Evolutionary conservation across 2,888 invertebrate genomes (phyloP).

Genomic region (Tenthredo amoena): DNA sequence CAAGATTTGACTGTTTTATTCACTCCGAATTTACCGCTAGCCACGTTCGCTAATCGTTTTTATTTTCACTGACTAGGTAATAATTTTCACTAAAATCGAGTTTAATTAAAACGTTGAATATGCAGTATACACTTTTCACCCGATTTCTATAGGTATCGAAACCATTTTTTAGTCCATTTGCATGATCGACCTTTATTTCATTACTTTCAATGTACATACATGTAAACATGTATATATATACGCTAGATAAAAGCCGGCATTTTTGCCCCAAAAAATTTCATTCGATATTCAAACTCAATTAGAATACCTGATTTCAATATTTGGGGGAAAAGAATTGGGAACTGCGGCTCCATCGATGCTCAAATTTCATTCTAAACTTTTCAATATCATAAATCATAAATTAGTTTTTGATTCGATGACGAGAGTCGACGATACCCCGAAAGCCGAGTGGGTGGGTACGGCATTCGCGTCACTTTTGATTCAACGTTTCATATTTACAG

Average conservation of each 20-base stretch:
- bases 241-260: neutral
- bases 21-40: neutral
- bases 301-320: neutral
- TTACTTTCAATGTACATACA: neutral
- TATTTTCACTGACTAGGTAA: neutral
- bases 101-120: neutral
- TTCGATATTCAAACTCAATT: neutral
- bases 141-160: neutral
- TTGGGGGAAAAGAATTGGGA: neutral
- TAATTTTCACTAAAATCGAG: neutral
- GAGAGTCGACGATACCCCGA: neutral
- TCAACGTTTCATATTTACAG: neutral
- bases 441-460: neutral
- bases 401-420: neutral
- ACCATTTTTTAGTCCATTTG: neutral
- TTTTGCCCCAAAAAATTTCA: neutral
- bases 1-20: neutral
- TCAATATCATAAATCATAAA: conserved; percentile 2
- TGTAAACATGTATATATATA: neutral
- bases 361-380: neutral
- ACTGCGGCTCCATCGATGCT: neutral
- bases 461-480: neutral
- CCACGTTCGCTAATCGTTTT: neutral
- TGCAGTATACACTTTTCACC: neutral
- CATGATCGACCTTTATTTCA: neutral